Percentiles rank a stretch among this genome's conserved stretches.
Evolutionary conservation across 2,797 vertebrate species (phyloP).

Genomic region (Netta rufina): DNA sequence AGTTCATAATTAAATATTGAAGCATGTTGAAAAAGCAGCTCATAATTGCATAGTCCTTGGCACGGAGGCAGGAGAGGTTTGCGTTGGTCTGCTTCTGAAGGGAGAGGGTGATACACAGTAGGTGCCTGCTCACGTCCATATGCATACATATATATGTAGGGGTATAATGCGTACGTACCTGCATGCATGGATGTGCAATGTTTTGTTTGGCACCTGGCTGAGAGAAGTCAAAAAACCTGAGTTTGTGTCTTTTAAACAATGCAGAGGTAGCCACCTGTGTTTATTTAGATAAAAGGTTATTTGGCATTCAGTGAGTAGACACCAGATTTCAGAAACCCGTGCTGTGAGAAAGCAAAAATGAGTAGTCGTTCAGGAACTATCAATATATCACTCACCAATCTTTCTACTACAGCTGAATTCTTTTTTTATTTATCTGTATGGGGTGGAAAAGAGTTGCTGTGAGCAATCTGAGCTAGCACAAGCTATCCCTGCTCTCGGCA

Average conservation of each 20-base stretch:
- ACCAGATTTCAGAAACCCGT: neutral
- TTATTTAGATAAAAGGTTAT: neutral
- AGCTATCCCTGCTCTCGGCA: neutral
- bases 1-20: conserved; percentile 26
- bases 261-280: neutral
- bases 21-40: conserved; percentile 5
- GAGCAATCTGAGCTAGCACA: neutral
- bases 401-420: neutral
- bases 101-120: neutral
- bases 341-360: neutral
- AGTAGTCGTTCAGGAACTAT: neutral
- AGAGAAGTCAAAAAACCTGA: neutral
- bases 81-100: neutral
- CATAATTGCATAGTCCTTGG: neutral
- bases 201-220: neutral
- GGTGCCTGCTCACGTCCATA: neutral
- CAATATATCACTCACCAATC: neutral
- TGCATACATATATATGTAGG: rapidly evolving
- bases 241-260: neutral
- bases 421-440: neutral
- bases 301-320: neutral
- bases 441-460: neutral
- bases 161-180: neutral
- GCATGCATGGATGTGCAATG: rapidly evolving
- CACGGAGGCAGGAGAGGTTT: neutral